Conservation (phyloP, 2,888 invertebrate genomes). For the Cyaniris semiargus region DNA sequence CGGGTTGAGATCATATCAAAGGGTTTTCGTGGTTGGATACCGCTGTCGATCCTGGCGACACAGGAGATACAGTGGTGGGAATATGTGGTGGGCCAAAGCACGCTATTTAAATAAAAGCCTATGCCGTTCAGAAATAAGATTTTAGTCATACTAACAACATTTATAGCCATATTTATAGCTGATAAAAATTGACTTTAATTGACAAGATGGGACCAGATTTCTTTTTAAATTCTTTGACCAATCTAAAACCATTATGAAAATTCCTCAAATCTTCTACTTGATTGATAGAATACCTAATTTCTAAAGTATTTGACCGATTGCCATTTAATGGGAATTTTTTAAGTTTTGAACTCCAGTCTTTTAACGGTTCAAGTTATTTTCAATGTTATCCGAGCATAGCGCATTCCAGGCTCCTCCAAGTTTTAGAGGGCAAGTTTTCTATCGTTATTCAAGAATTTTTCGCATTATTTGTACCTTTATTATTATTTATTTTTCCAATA, state of each 20-base stretch:
- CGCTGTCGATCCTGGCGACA: too few relatives aligned
- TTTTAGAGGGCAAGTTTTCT: constrained; percentile 12
- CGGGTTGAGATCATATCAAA: too few relatives aligned
- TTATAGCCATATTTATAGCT: too few relatives aligned
- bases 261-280: neutral
- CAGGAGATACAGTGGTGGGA: too few relatives aligned
- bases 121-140: too few relatives aligned
- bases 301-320: neutral
- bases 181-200: too few relatives aligned
- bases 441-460: constrained; percentile 1
- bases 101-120: too few relatives aligned
- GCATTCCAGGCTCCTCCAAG: neutral
- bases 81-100: too few relatives aligned
- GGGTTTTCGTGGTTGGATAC: too few relatives aligned
- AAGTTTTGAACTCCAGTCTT: neutral
- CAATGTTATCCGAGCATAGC: constrained; percentile 2
- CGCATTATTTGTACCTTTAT: neutral
- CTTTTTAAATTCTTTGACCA: too few relatives aligned
- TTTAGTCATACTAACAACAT: too few relatives aligned
- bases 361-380: neutral
- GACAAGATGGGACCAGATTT: too few relatives aligned
- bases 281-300: neutral
- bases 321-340: neutral
- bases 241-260: neutral
- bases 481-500: neutral